Evolutionary conservation across 1,140 invertebrate genomes (phyloP).

Genomic region (Cyclina sinensis): DNA sequence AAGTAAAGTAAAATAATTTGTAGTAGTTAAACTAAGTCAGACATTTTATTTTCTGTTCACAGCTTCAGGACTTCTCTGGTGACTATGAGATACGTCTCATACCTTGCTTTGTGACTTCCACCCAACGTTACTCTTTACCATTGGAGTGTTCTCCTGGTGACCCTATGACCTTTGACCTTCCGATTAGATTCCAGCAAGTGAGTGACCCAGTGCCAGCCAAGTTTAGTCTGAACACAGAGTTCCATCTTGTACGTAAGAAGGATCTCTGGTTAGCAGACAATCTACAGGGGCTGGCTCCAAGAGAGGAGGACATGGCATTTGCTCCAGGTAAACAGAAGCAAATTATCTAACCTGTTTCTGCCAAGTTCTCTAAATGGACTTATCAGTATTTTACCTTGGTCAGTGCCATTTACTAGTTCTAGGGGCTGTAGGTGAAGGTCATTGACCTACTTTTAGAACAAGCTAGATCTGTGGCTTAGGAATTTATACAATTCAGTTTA

Average conservation of each 20-base stretch:
- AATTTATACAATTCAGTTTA: too few species aligned
- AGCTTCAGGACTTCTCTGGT: slow-evolving; percentile 86
- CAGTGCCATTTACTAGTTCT: too few species aligned
- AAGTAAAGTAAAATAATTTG: too few species aligned
- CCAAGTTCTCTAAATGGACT: too few species aligned
- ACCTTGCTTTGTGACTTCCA: slow-evolving; percentile 83
- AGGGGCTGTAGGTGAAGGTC: too few species aligned
- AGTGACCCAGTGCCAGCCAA: slow-evolving; percentile 85
- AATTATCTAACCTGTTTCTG: too few species aligned
- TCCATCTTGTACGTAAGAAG: slow-evolving; percentile 83
- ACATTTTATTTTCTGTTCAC: slow-evolving; percentile 47
- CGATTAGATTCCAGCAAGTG: slow-evolving; percentile 86
- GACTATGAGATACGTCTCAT: slow-evolving; percentile 85
- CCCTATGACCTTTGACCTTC: slow-evolving; percentile 85
- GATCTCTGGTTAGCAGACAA: slow-evolving; percentile 84
- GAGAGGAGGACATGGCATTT: slow-evolving; percentile 81
- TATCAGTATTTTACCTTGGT: neutral
- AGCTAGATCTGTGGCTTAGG: too few species aligned
- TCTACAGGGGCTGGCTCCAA: slow-evolving; percentile 70
- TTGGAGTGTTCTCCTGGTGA: slow-evolving; percentile 84
- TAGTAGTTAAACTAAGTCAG: too few species aligned
- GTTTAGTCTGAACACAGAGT: slow-evolving; percentile 85
- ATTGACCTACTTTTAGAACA: too few species aligned
- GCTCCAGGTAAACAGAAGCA: slow-evolving; percentile 79
- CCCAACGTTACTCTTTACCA: slow-evolving; percentile 79